Conservation (phyloP, 2,797 vertebrate species). For the Sarcoramphus papa region DNA sequence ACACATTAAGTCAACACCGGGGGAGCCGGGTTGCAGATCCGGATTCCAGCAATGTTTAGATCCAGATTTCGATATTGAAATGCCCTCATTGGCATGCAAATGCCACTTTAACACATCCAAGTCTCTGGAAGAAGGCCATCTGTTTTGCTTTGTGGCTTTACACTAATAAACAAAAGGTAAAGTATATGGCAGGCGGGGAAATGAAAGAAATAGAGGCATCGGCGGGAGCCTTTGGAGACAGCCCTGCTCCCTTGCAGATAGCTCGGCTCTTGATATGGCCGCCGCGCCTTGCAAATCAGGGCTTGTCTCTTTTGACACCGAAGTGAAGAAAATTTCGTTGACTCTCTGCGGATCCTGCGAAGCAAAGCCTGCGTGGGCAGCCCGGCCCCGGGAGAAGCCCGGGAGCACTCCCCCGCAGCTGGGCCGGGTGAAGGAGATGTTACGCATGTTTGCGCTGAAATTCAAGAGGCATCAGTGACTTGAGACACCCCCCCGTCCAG, state of each 20-base stretch:
- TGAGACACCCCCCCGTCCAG: neutral
- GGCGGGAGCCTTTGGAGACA: conserved; percentile 60
- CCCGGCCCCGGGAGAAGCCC: neutral
- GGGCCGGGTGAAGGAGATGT: conserved; percentile 1
- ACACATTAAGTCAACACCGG: conserved; percentile 34
- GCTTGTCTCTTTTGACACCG: conserved; percentile 52
- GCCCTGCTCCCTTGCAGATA: conserved; percentile 8
- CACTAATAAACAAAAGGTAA: conserved; percentile 80
- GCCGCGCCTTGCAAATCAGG: conserved; percentile 43
- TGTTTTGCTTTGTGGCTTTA: conserved; percentile 76
- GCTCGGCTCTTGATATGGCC: conserved; percentile 72
- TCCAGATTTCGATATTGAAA: conserved; percentile 74
- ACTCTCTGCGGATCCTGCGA: neutral
- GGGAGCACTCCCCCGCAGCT: neutral
- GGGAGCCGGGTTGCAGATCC: conserved; percentile 40
- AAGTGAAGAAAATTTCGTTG: conserved; percentile 45
- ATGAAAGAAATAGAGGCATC: conserved; percentile 65
- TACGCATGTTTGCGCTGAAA: neutral
- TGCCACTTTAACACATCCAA: conserved; percentile 75
- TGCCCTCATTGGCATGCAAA: conserved; percentile 73
- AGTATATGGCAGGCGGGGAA: conserved; percentile 63
- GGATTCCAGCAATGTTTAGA: conserved; percentile 55
- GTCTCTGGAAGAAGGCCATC: conserved; percentile 74
- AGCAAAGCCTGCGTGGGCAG: neutral
- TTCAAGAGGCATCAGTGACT: neutral